Evolutionary conservation across 1,140 invertebrate genomes (phyloP).

Genomic region (Armadillidium nasatum): DNA sequence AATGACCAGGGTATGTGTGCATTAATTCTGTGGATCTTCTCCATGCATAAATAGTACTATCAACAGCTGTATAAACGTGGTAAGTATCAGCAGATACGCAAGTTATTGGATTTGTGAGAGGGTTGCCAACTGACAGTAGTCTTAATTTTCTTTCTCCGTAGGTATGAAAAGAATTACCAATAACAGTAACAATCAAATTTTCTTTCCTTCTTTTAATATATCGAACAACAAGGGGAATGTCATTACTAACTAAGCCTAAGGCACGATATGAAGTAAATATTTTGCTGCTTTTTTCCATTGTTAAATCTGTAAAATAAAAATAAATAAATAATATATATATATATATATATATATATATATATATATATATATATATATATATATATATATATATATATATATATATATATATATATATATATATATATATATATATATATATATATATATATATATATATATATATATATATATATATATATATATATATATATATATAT

Average conservation of each 20-base stretch:
- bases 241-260: conserved; percentile 88
- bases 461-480: too few species aligned
- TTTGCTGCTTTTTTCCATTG: conserved; percentile 55
- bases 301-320: background rate
- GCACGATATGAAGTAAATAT: conserved; percentile 78
- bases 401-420: too few species aligned
- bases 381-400: too few species aligned
- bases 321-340: conserved; percentile 3
- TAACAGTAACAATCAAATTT: conserved; percentile 80
- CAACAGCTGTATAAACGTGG: conserved; percentile 75
- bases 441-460: too few species aligned
- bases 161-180: conserved; percentile 85
- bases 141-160: conserved; percentile 76
- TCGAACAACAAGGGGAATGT: conserved; percentile 75
- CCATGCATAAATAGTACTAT: conserved; percentile 77
- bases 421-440: too few species aligned
- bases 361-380: too few species aligned
- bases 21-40: conserved; percentile 77
- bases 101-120: conserved; percentile 75
- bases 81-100: conserved; percentile 71
- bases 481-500: too few species aligned
- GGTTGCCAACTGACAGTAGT: conserved; percentile 73
- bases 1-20: conserved; percentile 74
- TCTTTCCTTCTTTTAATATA: conserved; percentile 81
- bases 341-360: background rate